Base-by-base conservation (phyloP, 1,140 invertebrate genomes). In the Euura lappo region DNA sequence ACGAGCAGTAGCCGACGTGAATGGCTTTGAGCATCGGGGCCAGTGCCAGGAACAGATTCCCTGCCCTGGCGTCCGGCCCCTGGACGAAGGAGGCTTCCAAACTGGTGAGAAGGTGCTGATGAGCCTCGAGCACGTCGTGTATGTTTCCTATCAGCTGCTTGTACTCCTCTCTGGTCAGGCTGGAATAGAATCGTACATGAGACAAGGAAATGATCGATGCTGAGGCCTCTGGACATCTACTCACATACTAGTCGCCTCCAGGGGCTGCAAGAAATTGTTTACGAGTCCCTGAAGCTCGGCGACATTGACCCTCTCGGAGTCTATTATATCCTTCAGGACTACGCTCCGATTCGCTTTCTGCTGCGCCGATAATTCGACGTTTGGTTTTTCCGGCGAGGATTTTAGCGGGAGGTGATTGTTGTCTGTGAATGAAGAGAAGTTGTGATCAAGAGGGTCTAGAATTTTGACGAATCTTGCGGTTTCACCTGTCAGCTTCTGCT, bases 271-370 rank as follows among this genome's bases (percentile, higher is more conserved):
- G 85, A 96, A 97, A 81, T 93, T 95, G 78, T 92, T 94, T 71
- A 96, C 89, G 69, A 98, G 89, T 69, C 92, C 93, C 80, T 96
- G 94, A 79, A 98, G 88, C 88, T 98, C 97, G 46, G 92, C 91
- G 47, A 98, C 93, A 90, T 97, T 95, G 1, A 94, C 93, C 80
- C 91, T 93, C 86, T 99, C 97, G 44, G 96, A 97, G 80, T 98
- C 96, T 73, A 97, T 92, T 44, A 99, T 91, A 89, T 98, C 97
- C 84, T 96, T 95, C 67, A 98, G 87, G n/a, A 98, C 95, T 78
- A 97, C 91, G 81, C 92, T 92, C 72, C 93, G 86, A 85, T 95
- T 95, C 6, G 89, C 81, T 76, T 88, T 89, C 79, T 93, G 93
- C 83, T 95, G 92, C 5, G 85, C 79, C 5, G 83, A 82, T 5